Base-by-base conservation (phyloP, 2,113 vertebrate genomes). In the Ochotona princeps region DNA sequence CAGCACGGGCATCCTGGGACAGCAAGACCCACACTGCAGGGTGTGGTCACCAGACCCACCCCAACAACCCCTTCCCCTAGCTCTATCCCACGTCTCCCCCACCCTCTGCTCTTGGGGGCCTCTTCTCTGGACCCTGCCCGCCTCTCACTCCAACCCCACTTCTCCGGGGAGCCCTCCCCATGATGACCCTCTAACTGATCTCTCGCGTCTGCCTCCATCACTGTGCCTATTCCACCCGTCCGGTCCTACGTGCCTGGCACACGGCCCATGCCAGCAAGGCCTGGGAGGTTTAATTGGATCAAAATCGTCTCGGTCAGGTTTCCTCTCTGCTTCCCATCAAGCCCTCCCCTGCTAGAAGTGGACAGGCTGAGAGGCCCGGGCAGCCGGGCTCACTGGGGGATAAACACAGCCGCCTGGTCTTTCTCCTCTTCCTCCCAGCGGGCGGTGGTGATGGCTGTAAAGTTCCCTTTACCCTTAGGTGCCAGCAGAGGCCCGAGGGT, bases 221-320 rank as follows among this genome's bases (percentile, higher is more conserved):
- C 32, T 1, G 5, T 57, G 54, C 3, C 12, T 57, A 12, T 13
- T 57, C 18, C 54, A 14, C 54, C 54, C 54, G 54, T 14, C 54
- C 14, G 13, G 54, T 18, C 18, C 54, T 4, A 11, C 4, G 35
- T 7, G 49, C 60, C 28, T 23, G 61, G n/a, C 38, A 26, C 60
- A 25, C 28, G 74, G 63, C 65, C 49, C 63, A 76, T 21, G 3
- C 25, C 23, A 54, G 1, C 35, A 13, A 69, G 9, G 63, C 10
- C 28, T 60, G n/a, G n/a, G 57, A 61, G 26, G 70, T 30, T 63
- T 83, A 83, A 92, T 23, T 38, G 60, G 93, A 83, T 92, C 73
- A 61, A 78, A 38, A 78, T 26, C 30, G 70, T 35, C 69, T 65
- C 67, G 73, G 6, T 67, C 32, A 25, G n/a, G 66, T 57, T 65